Evolutionary conservation across 2,797 vertebrate genomes (phyloP), one percentile per base, ranked within the genome.

Genomic region (Rhinatrema bivittatum): DNA sequence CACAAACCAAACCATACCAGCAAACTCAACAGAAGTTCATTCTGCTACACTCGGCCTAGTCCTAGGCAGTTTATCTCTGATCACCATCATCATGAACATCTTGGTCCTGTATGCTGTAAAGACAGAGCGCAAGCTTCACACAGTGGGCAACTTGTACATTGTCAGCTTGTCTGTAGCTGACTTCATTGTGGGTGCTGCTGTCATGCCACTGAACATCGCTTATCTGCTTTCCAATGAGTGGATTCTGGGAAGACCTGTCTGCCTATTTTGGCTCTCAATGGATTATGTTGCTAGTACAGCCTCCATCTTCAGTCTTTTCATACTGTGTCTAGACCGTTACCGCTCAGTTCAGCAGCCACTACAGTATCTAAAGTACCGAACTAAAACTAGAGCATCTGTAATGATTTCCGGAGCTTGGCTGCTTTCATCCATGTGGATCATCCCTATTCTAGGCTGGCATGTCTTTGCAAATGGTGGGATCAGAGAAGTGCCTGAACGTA

Each of bases 261-360:
- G 95, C 44, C 83, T 88, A 35, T 97, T 99, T 56, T 99, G 95
- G 94, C 72, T 99, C 7, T 95, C 95, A 10, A 93, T 94, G 92
- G 95, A 99, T 54, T 99, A 99, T 0, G 93, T 98, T 34, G 94
- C 94, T 6, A 93, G 92, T 66, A 99, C 94, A 0, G 94, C 95
- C 2, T 99, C 95, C 2, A 98, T 98, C 28, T 95, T 97, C 53
- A 99, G 85, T 17, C 75, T 99, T 46, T 93, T 98, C 45, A 86
- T 97, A 29, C 46, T 99, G 33, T 99, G 95, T 62, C 50, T 97
- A 33, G 94, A 97, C 52, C 81, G 94, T 6, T 97, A 96, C 39
- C 91, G 88, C 19, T 99, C 95, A 1, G 86, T 99, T 29, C 88
- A 80, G 46, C 90, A 93, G 44, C 95, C 94, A 0, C 73, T 98